Evolutionary conservation across 2,888 invertebrate species (phyloP).

Genomic region (Hipparchia semele): DNA sequence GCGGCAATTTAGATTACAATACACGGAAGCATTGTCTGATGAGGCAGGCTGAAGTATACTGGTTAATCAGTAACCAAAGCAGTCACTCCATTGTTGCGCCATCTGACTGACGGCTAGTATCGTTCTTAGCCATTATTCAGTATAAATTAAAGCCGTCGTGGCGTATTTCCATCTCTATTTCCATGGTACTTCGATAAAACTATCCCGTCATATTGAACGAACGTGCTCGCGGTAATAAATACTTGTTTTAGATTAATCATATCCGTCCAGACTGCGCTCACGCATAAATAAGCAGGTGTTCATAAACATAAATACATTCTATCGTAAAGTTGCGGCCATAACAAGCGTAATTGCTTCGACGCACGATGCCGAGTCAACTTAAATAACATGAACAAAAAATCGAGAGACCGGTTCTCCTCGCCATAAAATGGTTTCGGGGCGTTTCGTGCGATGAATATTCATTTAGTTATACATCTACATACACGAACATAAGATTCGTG

Average conservation of each 20-base stretch:
- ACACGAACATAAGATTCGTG: conserved; percentile 52
- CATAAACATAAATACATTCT: conserved; percentile 60
- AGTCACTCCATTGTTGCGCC: conserved; percentile 37
- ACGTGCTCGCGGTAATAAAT: conserved; percentile 59
- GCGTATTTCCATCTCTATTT: conserved; percentile 27
- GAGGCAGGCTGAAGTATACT: conserved; percentile 13
- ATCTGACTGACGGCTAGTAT: conserved; percentile 42
- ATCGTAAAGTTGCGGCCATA: conserved; percentile 61
- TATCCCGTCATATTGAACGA: conserved; percentile 47
- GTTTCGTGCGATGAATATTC: conserved; percentile 70
- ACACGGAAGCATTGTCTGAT: conserved; percentile 20
- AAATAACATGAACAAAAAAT: conserved; percentile 70
- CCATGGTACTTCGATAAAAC: conserved; percentile 32
- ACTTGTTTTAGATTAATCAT: conserved; percentile 63
- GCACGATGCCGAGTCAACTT: conserved; percentile 58
- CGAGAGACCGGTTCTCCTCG: conserved; percentile 64
- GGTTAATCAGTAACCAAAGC: conserved; percentile 43
- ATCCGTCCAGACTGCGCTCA: conserved; percentile 60
- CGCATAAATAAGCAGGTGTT: conserved; percentile 64
- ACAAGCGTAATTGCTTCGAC: conserved; percentile 63
- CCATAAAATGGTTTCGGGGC: conserved; percentile 67
- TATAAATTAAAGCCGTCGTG: conserved; percentile 27
- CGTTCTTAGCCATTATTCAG: conserved; percentile 30
- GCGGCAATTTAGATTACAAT: conserved; percentile 15
- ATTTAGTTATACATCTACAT: conserved; percentile 64